Base-by-base conservation (phyloP, 2,888 invertebrate genomes). In the Apantesis nais region DNA sequence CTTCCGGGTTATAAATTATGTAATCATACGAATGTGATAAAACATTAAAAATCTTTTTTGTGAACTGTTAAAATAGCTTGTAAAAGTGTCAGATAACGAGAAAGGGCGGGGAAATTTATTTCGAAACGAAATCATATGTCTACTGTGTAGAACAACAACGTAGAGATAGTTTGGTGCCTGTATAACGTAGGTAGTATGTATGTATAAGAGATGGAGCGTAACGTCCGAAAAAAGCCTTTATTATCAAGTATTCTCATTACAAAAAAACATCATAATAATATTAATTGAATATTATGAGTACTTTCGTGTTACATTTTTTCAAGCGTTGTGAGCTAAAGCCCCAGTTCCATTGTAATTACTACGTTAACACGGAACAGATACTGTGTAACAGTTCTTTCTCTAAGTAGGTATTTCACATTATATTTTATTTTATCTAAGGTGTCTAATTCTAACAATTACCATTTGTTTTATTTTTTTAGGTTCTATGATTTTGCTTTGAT, bases 401-500 rank as follows among this genome's bases (percentile, higher is more conserved):
- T 90, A 92, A 90, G 89, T 93, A 94, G 92, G 90, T 90, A 92
- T 90, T 87, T 90, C 90, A 91, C 88, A 91, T 90, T 89, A 88
- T 82, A 82, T 86, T 84, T 82, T 89, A 90, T 90, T 89, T 88
- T 90, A 90, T 90, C 89, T 91, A 91, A 91, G n/a, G 89, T 89
- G 85, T 91, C 88, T 89, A 90, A 91, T 83, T 87, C 91, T 93
- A 93, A 92, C 92, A 91, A 89, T 88, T 92, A 93, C 89, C 86
- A 88, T 91, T 92, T 86, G 89, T 90, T 91, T 89, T 92, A 88
- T 82, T 88, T 86, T 86, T 87, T 83, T 93, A 93, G 92, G 94
- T 92, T 90, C 88, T 86, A 85, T 95, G 90, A 94, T 95, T 95
- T 95, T 95, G 95, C 95, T 95, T 95, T 95, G 95, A 94, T 93